phyloP scores from a whole-genome alignment of 2,797 vertebrate species.

The Pantherophis alleghaniensis region DNA sequence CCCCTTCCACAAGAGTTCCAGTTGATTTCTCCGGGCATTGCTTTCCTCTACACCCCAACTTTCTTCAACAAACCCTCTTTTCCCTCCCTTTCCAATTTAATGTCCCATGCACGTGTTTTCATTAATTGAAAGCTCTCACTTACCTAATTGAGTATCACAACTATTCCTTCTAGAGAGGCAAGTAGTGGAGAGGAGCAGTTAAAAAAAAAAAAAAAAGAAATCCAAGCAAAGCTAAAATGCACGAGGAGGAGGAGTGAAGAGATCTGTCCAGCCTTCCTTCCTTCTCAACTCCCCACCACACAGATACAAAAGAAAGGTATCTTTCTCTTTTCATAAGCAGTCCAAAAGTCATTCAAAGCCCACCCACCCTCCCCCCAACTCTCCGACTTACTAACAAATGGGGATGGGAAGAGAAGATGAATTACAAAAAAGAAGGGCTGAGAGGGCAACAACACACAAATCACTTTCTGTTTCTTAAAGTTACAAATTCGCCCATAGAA shows the following conservation, averaged over 20 bases:
- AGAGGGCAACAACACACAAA: neutral
- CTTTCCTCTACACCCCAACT: neutral
- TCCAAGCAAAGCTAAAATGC: constrained; percentile 43
- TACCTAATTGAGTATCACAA: constrained; percentile 56
- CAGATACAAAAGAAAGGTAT: constrained; percentile 15
- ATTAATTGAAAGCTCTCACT: constrained; percentile 21
- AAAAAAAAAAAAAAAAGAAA: neutral
- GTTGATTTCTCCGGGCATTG: neutral
- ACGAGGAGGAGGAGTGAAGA: constrained; percentile 21
- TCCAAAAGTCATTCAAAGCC: constrained; percentile 6
- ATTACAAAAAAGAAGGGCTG: neutral
- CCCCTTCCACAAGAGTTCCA: neutral
- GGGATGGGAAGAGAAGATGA: neutral
- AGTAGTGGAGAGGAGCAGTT: constrained; percentile 18
- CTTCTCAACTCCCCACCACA: constrained; percentile 20
- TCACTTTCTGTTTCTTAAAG: constrained; percentile 16
- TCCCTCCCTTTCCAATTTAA: neutral
- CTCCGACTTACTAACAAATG: neutral
- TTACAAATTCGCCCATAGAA: constrained; percentile 12
- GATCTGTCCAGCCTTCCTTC: constrained; percentile 25
- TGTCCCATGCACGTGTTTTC: neutral
- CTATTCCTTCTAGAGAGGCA: constrained; percentile 42
- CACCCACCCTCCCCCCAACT: neutral
- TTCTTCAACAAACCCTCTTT: neutral
- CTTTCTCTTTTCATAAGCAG: neutral